phyloP scores from a whole-genome alignment of 2,113 vertebrate species.

The Tiliqua scincoides region DNA sequence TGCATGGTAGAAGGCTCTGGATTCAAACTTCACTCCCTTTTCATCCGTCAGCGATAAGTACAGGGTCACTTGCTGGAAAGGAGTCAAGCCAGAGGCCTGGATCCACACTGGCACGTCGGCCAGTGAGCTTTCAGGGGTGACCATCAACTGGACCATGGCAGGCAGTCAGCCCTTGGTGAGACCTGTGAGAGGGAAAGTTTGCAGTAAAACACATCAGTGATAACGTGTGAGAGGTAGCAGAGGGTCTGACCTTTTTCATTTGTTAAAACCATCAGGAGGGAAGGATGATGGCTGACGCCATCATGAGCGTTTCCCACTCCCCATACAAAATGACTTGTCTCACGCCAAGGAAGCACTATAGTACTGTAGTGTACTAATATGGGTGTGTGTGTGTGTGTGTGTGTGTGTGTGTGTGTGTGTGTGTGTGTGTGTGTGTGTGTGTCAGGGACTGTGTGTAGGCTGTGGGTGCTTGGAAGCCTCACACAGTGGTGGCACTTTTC shows the following conservation, averaged over 20 bases:
- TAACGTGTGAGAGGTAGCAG: neutral
- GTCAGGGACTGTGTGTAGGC: too few relatives aligned
- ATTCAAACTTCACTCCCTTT: conserved; percentile 73
- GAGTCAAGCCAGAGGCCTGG: conserved; percentile 74
- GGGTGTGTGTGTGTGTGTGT: too few relatives aligned
- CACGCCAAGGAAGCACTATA: too few relatives aligned
- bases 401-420: too few relatives aligned
- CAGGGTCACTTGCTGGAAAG: conserved; percentile 74
- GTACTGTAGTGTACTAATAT: too few relatives aligned
- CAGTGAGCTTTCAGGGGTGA: conserved; percentile 42
- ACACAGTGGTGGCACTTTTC: too few relatives aligned
- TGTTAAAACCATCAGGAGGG: neutral
- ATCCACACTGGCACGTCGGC: conserved; percentile 69
- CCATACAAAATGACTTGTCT: neutral
- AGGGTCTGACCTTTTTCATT: neutral
- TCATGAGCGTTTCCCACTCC: too few relatives aligned
- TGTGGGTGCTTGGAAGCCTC: too few relatives aligned
- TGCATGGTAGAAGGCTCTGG: conserved; percentile 74
- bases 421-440: too few relatives aligned
- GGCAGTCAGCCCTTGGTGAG: fast-evolving
- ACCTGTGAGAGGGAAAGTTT: neutral
- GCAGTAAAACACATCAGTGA: too few relatives aligned
- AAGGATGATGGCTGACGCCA: too few relatives aligned
- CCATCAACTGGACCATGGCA: conserved; percentile 57
- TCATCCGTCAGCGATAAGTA: conserved; percentile 76